Evolutionary conservation across 2,113 vertebrate species (phyloP).

Genomic region (Tragelaphus scriptus): DNA sequence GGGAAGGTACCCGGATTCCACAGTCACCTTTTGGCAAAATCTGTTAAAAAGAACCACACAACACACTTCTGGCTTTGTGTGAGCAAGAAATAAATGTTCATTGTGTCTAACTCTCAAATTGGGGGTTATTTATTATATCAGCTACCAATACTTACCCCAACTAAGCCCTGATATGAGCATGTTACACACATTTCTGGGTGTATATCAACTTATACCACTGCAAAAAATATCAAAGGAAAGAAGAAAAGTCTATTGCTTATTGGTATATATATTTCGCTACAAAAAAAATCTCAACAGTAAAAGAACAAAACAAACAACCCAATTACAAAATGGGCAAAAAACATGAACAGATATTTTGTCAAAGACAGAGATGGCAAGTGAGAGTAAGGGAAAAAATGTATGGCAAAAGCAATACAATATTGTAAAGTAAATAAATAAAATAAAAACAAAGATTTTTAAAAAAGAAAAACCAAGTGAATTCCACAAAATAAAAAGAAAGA

Average conservation of each 20-base stretch:
- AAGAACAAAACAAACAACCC: background rate
- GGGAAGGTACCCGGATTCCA: background rate
- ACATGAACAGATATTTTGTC: background rate
- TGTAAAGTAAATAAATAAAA: no score
- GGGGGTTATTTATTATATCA: background rate
- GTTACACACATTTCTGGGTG: background rate
- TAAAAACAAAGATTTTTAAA: no score
- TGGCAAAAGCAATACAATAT: no score
- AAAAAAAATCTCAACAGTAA: background rate
- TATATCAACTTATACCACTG: background rate
- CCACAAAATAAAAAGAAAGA: background rate
- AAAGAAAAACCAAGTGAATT: no score
- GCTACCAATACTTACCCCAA: background rate
- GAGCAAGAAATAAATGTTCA: background rate
- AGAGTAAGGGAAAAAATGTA: background rate
- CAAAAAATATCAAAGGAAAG: background rate
- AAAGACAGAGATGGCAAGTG: background rate
- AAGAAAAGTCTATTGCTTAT: background rate
- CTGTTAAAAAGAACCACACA: background rate
- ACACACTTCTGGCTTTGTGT: background rate
- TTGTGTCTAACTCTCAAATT: background rate
- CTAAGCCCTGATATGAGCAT: background rate
- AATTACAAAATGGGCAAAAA: background rate
- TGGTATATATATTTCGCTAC: background rate
- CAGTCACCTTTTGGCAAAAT: background rate